Evolutionary conservation across 2,797 vertebrate genomes (phyloP).

Genomic region (Rhabdophis nuchalis): DNA sequence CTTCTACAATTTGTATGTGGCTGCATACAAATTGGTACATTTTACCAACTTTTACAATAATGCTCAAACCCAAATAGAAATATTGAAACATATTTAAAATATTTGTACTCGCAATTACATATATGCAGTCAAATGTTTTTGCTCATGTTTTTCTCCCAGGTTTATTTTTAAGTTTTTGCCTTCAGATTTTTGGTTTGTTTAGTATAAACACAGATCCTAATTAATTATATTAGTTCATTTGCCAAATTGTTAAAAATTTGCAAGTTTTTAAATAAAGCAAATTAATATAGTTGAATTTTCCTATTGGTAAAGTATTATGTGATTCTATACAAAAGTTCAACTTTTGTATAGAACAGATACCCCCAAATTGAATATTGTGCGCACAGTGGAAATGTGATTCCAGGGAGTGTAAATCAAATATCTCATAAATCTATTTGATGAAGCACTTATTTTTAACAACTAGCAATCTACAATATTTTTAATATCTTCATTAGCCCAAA

Average conservation of each 20-base stretch:
- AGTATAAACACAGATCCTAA: not conserved
- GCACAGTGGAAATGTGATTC: not conserved
- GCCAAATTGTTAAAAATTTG: not conserved
- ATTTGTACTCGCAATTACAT: not conserved
- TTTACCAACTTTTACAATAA: not conserved
- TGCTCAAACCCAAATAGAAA: not conserved
- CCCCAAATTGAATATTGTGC: not conserved
- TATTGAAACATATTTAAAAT: not conserved
- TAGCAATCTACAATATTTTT: not conserved
- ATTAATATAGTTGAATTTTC: not conserved
- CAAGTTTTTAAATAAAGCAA: not conserved
- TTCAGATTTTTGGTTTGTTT: not conserved
- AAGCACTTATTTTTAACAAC: not conserved
- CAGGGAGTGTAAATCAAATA: not conserved
- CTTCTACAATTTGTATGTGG: too few species aligned
- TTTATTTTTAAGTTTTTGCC: not conserved
- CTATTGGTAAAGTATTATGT: not conserved
- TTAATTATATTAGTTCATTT: not conserved
- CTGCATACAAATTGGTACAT: not conserved
- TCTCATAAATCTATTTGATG: not conserved
- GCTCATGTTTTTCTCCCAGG: not conserved
- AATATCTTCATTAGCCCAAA: not conserved
- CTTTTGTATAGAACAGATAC: not conserved
- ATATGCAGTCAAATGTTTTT: not conserved
- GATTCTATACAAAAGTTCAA: not conserved